Evolutionary conservation across 1,140 invertebrate genomes (phyloP), one percentile per base, ranked within the genome.

Genomic region (Brachionus sp.): DNA sequence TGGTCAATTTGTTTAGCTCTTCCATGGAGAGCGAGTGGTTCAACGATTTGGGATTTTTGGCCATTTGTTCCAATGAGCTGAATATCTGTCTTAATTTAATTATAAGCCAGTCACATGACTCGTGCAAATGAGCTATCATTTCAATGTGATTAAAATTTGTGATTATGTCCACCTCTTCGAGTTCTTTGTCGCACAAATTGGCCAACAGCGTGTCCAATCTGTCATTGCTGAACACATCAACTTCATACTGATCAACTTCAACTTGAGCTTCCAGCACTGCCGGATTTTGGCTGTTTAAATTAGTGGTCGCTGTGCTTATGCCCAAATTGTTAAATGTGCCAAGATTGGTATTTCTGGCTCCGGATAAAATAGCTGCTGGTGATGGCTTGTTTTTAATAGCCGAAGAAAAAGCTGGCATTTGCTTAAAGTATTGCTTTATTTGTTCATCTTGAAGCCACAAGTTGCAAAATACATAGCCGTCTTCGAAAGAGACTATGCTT

Each of bases 111-210:
- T 82, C 80, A 35, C 33, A 68, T 16, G 57, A 66, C 16, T 82
- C 80, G 16, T 82, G 80, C 33, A 82, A 66, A 53, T 66, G 44
- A 50, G 62, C 80, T 5, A 82, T 23, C 57, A 82, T 46, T 53
- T 44, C 57, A 37, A 82, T 82, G 35, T 68, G 23, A 35, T 82
- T 82, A 70, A 66, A 82, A 33, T 82, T 82, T 4, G 80, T 82
- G 9, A 66, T 66, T 66, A 82, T 82, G 50, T 66, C 66, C 29
- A 66, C 80, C 42, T 44, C 23, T 50, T 82, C 57, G 3, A 82
- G 16, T 19, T 82, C 80, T 33, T 82, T 82, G 16, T 82, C 57
- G 23, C 44, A 68, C 9, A 82, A 46, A 53, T 82, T 82, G 10
- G 39, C 35, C 13, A 57, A 16, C 2, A 82, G 35, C 5, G 80